Percentiles rank a stretch among this genome's conserved stretches.
These are phyloP conservation scores for Gallinago solitaria DNA, from an alignment of 2,797 vertebrate species.

Conservation along the genomic window DNA sequence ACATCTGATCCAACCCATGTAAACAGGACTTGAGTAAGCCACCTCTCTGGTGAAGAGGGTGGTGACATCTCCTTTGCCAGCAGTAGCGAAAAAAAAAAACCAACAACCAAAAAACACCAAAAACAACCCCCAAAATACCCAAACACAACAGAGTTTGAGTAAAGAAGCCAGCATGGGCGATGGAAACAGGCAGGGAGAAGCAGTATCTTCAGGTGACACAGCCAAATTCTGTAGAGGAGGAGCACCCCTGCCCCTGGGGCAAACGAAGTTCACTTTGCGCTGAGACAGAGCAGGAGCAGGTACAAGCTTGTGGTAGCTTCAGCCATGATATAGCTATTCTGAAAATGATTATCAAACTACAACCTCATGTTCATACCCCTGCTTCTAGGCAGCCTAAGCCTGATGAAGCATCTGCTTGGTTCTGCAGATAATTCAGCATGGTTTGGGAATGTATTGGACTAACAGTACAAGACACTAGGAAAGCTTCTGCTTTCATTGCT, in stretches of 20 bases:
- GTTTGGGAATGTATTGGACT: neutral
- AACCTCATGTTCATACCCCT: neutral
- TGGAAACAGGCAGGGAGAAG: neutral
- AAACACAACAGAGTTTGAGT: neutral
- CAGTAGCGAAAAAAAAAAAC: neutral
- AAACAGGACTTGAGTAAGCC: neutral
- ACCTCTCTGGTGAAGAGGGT: neutral
- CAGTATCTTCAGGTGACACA: neutral
- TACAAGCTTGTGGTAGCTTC: neutral
- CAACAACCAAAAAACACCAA: neutral
- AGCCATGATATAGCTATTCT: neutral
- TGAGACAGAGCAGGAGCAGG: neutral
- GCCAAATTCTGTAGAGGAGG: neutral
- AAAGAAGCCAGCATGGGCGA: neutral
- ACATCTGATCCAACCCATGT: neutral
- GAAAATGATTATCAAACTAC: neutral
- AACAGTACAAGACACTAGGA: neutral
- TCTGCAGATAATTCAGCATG: neutral
- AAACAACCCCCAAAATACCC: too few species aligned
- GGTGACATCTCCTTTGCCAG: neutral
- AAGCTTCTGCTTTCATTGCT: neutral
- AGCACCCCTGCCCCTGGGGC: neutral
- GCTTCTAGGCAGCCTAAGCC: neutral
- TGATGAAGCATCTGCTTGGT: neutral
- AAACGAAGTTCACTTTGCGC: neutral